Base-by-base conservation (phyloP, 1,140 invertebrate species). In the Lucilia cuprina region DNA sequence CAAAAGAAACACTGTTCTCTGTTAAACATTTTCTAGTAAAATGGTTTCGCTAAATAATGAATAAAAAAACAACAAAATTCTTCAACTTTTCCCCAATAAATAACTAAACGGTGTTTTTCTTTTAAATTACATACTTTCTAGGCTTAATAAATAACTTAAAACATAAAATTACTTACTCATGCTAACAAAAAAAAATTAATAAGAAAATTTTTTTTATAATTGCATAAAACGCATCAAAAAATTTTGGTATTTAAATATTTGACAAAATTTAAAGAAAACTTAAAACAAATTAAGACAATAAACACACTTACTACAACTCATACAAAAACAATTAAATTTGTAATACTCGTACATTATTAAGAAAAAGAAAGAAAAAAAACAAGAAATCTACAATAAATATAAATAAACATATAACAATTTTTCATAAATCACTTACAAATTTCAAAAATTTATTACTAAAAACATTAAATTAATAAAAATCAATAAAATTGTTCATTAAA, bases 341-440 rank as follows among this genome's bases (percentile, higher is more conserved):
- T n/a, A 60, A 60, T 60, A 60, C 14, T 60, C n/a, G 55, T 60
- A n/a, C n/a, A 60, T 75, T 47, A 78, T 41, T 47, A 78, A 47
- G 14, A 41, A 19, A n/a, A 41, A 41, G 35, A 35, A 75, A 41
- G 47, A 80, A 10, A 80, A 19, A 80, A 80, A 49, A 80, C 9
- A 3, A 80, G 49, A 35, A 80, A 19, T 3, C 10, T 25, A 78
- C 19, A 47, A 10, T 80, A 21, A 78, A 49, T 34, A 35, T 41
- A 35, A 5, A 75, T 17, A 77, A 41, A 12, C 41, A 80, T 80
- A 80, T 50, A 80, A 49, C 41, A 21, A 49, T 80, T 49, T 47
- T 41, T 78, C 47, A 80, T 49, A 80, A 78, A 78, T 70, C 65
- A 70, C 21, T 70, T 70, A 21, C 30, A 75, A 34, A 75, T 78